Evolutionary conservation across 2,888 invertebrate species (phyloP), one percentile per base, ranked within the genome.

Genomic region (Eupithecia abbreviata): DNA sequence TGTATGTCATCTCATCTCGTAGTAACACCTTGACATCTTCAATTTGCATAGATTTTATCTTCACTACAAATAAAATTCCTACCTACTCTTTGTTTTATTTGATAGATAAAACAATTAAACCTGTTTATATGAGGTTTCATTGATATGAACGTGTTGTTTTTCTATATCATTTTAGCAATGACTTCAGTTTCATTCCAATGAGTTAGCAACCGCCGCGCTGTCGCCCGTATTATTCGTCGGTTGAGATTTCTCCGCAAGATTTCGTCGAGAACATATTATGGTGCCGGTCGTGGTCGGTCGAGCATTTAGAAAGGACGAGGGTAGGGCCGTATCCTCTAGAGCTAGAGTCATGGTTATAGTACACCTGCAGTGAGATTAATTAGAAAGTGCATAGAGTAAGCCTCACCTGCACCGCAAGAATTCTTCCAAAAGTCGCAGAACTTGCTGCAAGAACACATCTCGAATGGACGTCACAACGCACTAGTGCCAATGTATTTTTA

Each of bases 401-500:
- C 62, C 94, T 94, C 88, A 94, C 95, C 95, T 93, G 94, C 92
- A 82, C 94, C 94, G 84, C 94, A 95, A 79, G 93, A 93, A 88
- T 92, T 94, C 90, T 89, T 94, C 93, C 93, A 94, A 89, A 94
- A 95, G 88, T 94, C 94, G 87, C 90, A 93, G 89, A 94, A 94
- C 87, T 94, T 93, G 90, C 93, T 94, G 90, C 95, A 95, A 86
- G 93, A 86, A 88, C 94, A 92, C 95, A 95, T 95, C 90, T 92
- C 86, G 91, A 83, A 84, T 83, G 82, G 85, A 86, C 91, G 91
- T 92, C 92, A 92, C 93, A 89, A 86, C 87, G 87, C 91, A 92
- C 92, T 89, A 90, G 87, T 91, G 93, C 92, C 91, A 93, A 93
- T 92, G 92, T 95, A 94, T 94, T 94, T 94, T 93, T 94, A 94